phyloP scores from a whole-genome alignment of 2,888 invertebrate genomes.

The Philereme vetulata region DNA sequence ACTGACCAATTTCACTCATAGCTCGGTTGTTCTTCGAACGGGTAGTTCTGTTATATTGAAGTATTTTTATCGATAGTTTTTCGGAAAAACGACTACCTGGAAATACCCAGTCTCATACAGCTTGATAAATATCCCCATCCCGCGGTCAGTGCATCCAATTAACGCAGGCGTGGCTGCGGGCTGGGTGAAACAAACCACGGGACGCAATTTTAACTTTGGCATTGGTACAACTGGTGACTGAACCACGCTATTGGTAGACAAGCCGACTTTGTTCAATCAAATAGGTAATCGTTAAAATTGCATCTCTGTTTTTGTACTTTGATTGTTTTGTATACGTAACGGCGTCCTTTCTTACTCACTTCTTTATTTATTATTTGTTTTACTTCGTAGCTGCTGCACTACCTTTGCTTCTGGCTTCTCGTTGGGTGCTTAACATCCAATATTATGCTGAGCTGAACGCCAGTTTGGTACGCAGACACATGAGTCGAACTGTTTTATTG shows the following conservation, averaged over 20 bases:
- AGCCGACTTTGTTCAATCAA: no score
- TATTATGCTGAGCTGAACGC: no score
- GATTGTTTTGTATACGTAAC: no score
- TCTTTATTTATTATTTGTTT: no score
- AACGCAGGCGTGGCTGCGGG: constrained; percentile 53
- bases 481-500: no score
- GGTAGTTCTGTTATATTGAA: constrained; percentile 5
- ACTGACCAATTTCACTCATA: constrained; percentile 3
- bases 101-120: constrained; percentile 60
- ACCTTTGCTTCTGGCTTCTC: no score
- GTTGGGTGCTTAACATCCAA: no score
- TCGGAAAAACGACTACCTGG: constrained; percentile 43
- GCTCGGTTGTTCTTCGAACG: constrained; percentile 12
- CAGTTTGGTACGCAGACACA: no score
- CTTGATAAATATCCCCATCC: constrained; percentile 69
- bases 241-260: not conserved
- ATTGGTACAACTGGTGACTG: constrained; percentile 14
- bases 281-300: no score
- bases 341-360: no score
- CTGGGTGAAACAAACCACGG: constrained; percentile 22
- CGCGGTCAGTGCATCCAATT: constrained; percentile 76
- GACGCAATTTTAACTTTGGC: constrained; percentile 24
- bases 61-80: constrained; percentile 19
- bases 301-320: no score
- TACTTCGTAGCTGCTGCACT: no score